Percentiles rank a stretch among this genome's conserved stretches.
phyloP scores from a whole-genome alignment of 1,140 invertebrate species.

The Berghia stephanieae region DNA sequence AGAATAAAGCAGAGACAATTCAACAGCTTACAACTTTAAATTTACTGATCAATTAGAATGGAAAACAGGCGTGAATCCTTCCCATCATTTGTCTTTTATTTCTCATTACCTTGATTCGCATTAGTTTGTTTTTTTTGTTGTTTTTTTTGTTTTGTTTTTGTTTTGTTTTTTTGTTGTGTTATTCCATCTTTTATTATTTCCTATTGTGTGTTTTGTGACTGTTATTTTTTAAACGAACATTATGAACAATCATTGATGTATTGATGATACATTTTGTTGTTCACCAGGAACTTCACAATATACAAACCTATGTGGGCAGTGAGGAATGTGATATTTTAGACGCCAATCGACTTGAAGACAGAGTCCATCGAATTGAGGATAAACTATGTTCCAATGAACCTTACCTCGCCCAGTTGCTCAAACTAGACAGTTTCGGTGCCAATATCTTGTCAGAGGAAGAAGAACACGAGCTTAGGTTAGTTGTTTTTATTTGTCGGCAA shows the following conservation, averaged over 20 bases:
- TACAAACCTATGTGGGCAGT: slow-evolving; percentile 7
- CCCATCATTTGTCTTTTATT: no score
- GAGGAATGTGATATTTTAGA: slow-evolving; percentile 32
- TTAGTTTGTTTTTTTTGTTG: not conserved
- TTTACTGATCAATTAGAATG: no score
- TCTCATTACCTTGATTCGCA: not conserved
- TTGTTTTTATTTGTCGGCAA: not conserved
- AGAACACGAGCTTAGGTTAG: slow-evolving; percentile 59
- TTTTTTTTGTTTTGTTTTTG: not conserved
- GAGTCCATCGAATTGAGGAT: slow-evolving; percentile 60
- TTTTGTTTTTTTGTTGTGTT: not conserved
- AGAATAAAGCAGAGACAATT: no score
- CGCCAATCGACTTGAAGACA: slow-evolving; percentile 49
- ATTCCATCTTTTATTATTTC: no score
- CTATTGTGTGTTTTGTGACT: no score
- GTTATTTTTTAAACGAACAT: no score
- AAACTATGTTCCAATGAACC: slow-evolving; percentile 59
- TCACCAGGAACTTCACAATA: not conserved
- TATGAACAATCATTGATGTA: no score
- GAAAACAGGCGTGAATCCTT: no score
- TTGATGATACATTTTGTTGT: not conserved
- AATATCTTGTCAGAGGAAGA: slow-evolving; percentile 54
- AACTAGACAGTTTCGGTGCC: slow-evolving; percentile 52
- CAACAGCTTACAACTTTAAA: no score
- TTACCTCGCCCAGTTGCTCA: slow-evolving; percentile 59